Base-by-base conservation (phyloP, 1,140 invertebrate genomes). In the Eupristina koningsbergeri region DNA sequence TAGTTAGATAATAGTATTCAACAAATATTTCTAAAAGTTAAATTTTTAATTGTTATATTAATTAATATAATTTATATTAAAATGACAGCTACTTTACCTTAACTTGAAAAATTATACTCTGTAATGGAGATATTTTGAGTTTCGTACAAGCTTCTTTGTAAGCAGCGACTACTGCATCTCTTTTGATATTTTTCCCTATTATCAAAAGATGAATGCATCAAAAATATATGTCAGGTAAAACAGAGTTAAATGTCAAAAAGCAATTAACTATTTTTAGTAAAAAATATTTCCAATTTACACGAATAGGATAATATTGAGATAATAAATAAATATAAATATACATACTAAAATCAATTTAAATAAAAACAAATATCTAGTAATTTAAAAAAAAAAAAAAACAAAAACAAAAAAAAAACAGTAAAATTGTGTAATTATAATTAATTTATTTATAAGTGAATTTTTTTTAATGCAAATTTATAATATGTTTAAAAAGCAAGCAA, bases 91-190 rank as follows among this genome's bases (percentile, higher is more conserved):
- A 11, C 11, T 61, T 53, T 78, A 85, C 84, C 79, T 85, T 85
- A 34, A 85, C 17, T 22, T 85, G 84, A 63, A 61, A 85, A 47
- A 85, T 85, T 39, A 85, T 63, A n/a, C 45, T 71, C 29, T 81
- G 79, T 19, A 77, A 71, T n/a, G 79, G 79, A 58, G 63, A 81
- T 34, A 71, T 63, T 77, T 78, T 85, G 74, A 81, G 63, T 36
- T 81, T 85, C 0, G 61, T 22, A 22, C 84, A 85, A n/a, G 84
- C 84, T 63, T 85, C 84, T 31, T 81, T 85, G 50, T 85, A 85
- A 17, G 84, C 84, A 17, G 75, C 64, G 9, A 85, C 5, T n/a
- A 77, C 79, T 15, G 79, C 79, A 45, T 85, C 84, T 36, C 74
- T 34, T 34, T 77, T 85, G 11, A 81, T 34, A 58, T 85, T 63